Evolutionary conservation across 1,140 invertebrate species (phyloP).

Genomic region (Bombus haemorrhoidalis): DNA sequence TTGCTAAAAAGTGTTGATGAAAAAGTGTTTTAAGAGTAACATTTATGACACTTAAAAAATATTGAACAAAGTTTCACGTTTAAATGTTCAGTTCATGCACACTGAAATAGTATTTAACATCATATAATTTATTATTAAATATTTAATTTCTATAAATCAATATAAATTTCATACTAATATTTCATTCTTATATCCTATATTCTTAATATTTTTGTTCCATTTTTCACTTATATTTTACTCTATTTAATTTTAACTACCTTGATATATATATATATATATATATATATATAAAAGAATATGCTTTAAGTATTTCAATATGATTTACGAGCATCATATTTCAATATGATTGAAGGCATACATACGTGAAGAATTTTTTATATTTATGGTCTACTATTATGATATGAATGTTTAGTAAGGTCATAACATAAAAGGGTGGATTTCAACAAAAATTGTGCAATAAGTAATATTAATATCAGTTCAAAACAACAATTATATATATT

Average conservation of each 20-base stretch:
- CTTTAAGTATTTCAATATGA: slow-evolving; percentile 1
- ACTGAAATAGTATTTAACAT: slow-evolving; percentile 16
- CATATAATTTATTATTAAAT: background rate
- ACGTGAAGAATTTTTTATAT: background rate
- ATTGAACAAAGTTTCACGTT: background rate
- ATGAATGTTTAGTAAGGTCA: background rate
- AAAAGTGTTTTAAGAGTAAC: background rate
- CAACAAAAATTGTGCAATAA: slow-evolving; percentile 14
- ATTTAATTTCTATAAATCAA: slow-evolving; percentile 24
- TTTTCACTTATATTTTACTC: background rate
- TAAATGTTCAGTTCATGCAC: background rate
- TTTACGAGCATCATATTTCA: background rate
- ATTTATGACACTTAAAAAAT: background rate
- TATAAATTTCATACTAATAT: slow-evolving; percentile 20
- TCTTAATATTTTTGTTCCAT: slow-evolving; percentile 5
- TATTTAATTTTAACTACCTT: slow-evolving; percentile 9
- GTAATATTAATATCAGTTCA: slow-evolving; percentile 12
- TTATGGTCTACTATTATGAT: background rate
- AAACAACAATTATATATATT: slow-evolving; percentile 43
- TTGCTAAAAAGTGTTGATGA: background rate
- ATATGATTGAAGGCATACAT: background rate
- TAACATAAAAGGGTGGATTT: background rate
- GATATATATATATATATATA: too few species aligned
- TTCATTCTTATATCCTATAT: slow-evolving; percentile 4
- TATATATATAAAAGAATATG: background rate